These are phyloP conservation scores for Brachionus paranguensis DNA, from an alignment of 1,140 invertebrate species.

Conservation along the genomic window DNA sequence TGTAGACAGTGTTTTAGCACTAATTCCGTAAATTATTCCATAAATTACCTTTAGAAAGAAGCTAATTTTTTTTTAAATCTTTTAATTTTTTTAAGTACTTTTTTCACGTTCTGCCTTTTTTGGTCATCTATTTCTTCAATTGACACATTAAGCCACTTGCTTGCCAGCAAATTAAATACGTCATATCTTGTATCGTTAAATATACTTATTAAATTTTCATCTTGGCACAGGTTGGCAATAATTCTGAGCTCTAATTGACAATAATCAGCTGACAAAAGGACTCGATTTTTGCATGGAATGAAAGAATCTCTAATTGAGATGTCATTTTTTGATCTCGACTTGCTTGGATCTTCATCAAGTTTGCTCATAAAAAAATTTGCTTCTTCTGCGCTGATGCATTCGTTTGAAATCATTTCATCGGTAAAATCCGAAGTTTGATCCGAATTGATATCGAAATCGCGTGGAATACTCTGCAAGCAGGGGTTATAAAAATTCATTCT, in stretches of 20 bases:
- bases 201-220: slow-evolving; percentile 55
- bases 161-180: slow-evolving; percentile 21
- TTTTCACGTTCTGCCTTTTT: slow-evolving; percentile 75
- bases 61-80: neutral
- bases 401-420: neutral
- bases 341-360: slow-evolving; percentile 10
- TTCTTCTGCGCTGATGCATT: neutral
- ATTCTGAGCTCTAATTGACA: slow-evolving; percentile 89
- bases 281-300: slow-evolving; percentile 41
- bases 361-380: slow-evolving; percentile 44
- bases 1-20: slow-evolving; percentile 72
- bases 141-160: slow-evolving; percentile 48
- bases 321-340: slow-evolving; percentile 46
- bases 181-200: slow-evolving; percentile 5
- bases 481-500: slow-evolving; percentile 84
- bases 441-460: slow-evolving; percentile 65
- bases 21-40: slow-evolving; percentile 97
- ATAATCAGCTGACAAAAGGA: slow-evolving; percentile 83
- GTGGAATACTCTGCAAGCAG: slow-evolving; percentile 82
- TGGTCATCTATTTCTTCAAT: slow-evolving; percentile 65
- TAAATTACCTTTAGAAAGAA: slow-evolving; percentile 73
- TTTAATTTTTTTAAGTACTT: slow-evolving; percentile 46
- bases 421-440: slow-evolving; percentile 8
- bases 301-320: slow-evolving; percentile 36
- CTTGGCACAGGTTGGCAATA: slow-evolving; percentile 79